Evolutionary conservation across 2,888 invertebrate genomes (phyloP).

Genomic region (Allygus modestus): DNA sequence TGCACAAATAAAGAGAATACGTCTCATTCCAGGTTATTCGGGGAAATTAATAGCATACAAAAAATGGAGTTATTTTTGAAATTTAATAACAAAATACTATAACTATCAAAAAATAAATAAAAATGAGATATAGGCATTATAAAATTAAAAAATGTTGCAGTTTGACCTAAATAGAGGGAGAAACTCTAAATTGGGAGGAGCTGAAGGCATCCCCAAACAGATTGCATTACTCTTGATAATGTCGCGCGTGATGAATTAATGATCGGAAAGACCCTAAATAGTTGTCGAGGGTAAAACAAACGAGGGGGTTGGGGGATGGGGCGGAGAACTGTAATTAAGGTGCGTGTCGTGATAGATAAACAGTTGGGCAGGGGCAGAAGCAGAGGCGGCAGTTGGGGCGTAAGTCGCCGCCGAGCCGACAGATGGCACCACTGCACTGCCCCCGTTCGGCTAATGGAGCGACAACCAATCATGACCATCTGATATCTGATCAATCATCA

Average conservation of each 20-base stretch:
- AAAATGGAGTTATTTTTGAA: no score
- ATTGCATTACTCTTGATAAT: constrained; percentile 49
- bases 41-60: no score
- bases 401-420: not conserved
- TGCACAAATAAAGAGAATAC: no score
- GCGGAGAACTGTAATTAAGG: constrained; percentile 33
- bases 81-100: no score
- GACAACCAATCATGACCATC: constrained; percentile 45
- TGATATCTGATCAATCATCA: constrained; percentile 41
- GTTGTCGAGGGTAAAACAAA: constrained; percentile 48
- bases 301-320: not conserved
- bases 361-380: constrained; percentile 37
- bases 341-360: constrained; percentile 52
- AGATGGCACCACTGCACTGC: constrained; percentile 26
- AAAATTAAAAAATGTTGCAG: no score
- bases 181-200: not conserved
- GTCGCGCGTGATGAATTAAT: constrained; percentile 49
- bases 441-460: constrained; percentile 24
- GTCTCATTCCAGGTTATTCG: no score
- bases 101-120: no score
- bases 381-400: constrained; percentile 39
- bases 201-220: constrained; percentile 8
- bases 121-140: no score
- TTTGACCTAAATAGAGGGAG: not conserved
- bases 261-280: constrained; percentile 52